These are phyloP conservation scores for Andrena cerasifolii DNA, from an alignment of 1,140 invertebrate species.

Conservation along the genomic window DNA sequence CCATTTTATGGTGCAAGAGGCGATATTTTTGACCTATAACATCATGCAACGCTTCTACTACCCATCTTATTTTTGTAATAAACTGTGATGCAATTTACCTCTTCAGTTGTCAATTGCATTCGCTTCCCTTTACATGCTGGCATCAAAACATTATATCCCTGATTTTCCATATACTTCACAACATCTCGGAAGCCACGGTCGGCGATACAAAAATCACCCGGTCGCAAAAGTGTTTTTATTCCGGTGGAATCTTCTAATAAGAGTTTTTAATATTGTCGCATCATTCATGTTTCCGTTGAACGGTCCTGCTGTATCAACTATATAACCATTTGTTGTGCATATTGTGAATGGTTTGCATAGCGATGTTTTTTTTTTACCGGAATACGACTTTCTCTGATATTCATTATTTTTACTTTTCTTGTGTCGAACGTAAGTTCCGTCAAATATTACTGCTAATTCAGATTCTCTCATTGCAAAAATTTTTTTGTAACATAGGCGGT, in stretches of 20 bases:
- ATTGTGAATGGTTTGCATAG: slow-evolving; percentile 65
- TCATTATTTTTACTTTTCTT: slow-evolving; percentile 38
- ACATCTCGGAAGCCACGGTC: slow-evolving; percentile 72
- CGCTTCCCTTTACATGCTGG: too few species aligned
- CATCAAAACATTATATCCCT: too few species aligned
- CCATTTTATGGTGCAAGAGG: not conserved
- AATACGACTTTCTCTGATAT: slow-evolving; percentile 40
- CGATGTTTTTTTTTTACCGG: slow-evolving; percentile 53
- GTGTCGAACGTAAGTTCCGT: slow-evolving; percentile 36
- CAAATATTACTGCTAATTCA: slow-evolving; percentile 27
- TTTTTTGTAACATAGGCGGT: slow-evolving; percentile 3
- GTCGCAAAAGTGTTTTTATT: slow-evolving; percentile 4
- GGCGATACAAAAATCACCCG: slow-evolving; percentile 30
- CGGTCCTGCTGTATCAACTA: slow-evolving; percentile 39
- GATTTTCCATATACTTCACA: too few species aligned
- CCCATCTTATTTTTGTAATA: not conserved
- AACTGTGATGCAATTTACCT: too few species aligned
- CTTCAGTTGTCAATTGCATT: not conserved
- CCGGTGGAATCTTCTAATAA: slow-evolving; percentile 44
- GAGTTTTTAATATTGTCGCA: slow-evolving; percentile 14
- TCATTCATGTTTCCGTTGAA: slow-evolving; percentile 27
- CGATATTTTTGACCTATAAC: too few species aligned
- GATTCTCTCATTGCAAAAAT: not conserved
- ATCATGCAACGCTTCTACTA: not conserved
- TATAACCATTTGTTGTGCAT: slow-evolving; percentile 59